Conservation (phyloP, 2,888 invertebrate species). For the Apotomis turbidana region DNA sequence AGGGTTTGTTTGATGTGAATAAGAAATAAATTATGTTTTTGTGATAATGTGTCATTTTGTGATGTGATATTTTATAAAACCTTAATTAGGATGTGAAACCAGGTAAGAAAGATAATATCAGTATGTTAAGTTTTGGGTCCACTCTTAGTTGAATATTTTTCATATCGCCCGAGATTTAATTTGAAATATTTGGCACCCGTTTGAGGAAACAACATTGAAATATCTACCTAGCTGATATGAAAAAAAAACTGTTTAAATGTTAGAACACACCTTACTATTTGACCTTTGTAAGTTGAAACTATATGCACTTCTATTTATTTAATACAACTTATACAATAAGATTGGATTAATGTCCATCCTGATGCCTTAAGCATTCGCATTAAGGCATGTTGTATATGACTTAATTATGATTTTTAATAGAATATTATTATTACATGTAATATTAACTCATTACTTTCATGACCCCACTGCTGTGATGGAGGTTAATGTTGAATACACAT, state of each 20-base stretch:
- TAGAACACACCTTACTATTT: conserved; percentile 9
- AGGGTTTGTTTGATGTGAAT: conserved; percentile 42
- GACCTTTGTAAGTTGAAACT: conserved; percentile 24
- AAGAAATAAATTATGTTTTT: conserved; percentile 36
- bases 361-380: too few species aligned
- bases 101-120: neutral
- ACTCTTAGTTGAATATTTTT: neutral
- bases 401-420: neutral
- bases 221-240: neutral
- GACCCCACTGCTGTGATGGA: conserved; percentile 4
- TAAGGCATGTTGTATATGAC: too few species aligned
- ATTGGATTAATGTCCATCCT: too few species aligned
- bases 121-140: neutral
- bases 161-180: neutral
- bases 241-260: neutral
- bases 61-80: conserved; percentile 39
- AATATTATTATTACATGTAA: neutral
- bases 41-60: conserved; percentile 39
- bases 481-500: conserved; percentile 15
- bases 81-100: conserved; percentile 34
- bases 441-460: neutral
- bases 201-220: neutral
- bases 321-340: neutral
- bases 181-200: neutral
- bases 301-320: conserved; percentile 11